Conservation (phyloP, 1,140 invertebrate genomes). For the Drosophila pachea region DNA sequence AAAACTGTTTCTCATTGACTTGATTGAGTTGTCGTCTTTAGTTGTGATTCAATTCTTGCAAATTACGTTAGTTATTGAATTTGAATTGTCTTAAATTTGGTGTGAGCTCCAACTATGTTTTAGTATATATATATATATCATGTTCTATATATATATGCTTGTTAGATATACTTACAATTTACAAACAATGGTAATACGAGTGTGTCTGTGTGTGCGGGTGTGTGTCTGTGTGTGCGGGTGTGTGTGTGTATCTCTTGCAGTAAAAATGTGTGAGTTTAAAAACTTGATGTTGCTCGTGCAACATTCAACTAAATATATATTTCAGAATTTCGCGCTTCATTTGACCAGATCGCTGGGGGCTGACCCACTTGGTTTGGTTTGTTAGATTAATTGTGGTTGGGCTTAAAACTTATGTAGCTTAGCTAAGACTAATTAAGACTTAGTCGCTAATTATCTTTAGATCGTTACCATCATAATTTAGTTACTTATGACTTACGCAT, state of each 20-base stretch:
- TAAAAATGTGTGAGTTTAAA: slow-evolving; percentile 70
- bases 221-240: slow-evolving; percentile 14
- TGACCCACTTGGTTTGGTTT: slow-evolving; percentile 38
- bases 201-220: too few relatives aligned
- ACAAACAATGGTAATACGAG: slow-evolving; percentile 13
- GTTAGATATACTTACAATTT: slow-evolving; percentile 32
- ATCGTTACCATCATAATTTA: slow-evolving; percentile 40
- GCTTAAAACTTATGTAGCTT: slow-evolving; percentile 44
- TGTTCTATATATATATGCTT: slow-evolving; percentile 25
- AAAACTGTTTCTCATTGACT: too few relatives aligned
- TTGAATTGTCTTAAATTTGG: slow-evolving; percentile 49
- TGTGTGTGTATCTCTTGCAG: slow-evolving; percentile 36
- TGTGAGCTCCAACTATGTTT: slow-evolving; percentile 39
- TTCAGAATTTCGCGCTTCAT: slow-evolving; percentile 73
- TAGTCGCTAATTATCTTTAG: slow-evolving; percentile 57
- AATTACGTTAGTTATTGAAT: slow-evolving; percentile 35
- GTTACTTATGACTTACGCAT: slow-evolving; percentile 49
- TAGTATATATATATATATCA: slow-evolving; percentile 37
- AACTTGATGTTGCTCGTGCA: slow-evolving; percentile 54
- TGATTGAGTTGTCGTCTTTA: slow-evolving; percentile 17
- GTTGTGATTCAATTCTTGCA: slow-evolving; percentile 1
- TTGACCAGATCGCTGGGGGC: slow-evolving; percentile 49
- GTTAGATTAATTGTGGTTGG: slow-evolving; percentile 36
- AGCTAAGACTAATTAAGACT: slow-evolving; percentile 66
- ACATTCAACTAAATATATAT: slow-evolving; percentile 74